These are phyloP conservation scores for Numenius arquata DNA, from an alignment of 2,113 vertebrate species.

Conservation along the genomic window DNA sequence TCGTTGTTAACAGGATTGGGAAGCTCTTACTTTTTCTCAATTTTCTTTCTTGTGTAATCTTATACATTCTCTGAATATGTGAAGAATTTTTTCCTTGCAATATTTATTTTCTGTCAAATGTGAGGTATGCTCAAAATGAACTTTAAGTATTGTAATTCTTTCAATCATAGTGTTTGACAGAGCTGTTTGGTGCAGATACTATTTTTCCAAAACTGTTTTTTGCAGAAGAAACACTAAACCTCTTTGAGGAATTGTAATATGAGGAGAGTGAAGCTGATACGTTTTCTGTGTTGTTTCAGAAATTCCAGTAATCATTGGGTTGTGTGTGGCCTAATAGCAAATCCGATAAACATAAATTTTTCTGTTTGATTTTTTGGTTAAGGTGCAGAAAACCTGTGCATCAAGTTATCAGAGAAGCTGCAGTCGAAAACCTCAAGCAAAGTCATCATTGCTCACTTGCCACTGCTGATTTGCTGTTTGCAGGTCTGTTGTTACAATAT, in stretches of 20 bases:
- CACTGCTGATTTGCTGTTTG: constrained; percentile 92
- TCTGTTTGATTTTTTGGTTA: neutral
- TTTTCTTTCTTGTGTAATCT: neutral
- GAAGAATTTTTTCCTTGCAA: neutral
- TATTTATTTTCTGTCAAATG: neutral
- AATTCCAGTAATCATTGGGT: neutral
- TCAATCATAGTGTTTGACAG: neutral
- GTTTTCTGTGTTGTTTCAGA: neutral
- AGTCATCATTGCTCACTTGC: constrained; percentile 95
- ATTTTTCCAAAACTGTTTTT: neutral
- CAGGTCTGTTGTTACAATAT: constrained; percentile 78
- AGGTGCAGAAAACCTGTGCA: constrained; percentile 96
- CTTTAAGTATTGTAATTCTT: neutral
- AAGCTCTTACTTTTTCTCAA: neutral
- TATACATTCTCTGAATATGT: neutral
- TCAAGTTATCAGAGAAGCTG: constrained; percentile 92
- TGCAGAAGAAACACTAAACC: neutral
- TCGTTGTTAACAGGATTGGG: neutral
- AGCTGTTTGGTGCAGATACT: neutral
- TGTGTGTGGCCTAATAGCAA: neutral
- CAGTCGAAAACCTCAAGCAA: constrained; percentile 98
- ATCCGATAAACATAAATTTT: neutral
- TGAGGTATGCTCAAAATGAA: neutral
- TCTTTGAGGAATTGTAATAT: neutral
- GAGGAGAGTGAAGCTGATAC: neutral